Conservation (phyloP, 2,113 vertebrate genomes). For the Dromiciops gliroides region DNA sequence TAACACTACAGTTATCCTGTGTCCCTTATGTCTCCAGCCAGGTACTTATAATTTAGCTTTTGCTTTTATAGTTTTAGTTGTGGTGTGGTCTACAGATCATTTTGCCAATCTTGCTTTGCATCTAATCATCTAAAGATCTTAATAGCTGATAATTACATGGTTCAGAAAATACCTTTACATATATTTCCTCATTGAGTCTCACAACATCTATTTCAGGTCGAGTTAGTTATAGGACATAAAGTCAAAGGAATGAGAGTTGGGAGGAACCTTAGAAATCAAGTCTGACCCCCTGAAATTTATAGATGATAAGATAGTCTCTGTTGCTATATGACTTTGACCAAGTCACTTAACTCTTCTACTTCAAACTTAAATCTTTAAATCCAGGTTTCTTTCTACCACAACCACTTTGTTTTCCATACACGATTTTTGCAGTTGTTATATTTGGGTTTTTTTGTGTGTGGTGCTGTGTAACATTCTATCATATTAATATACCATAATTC, state of each 20-base stretch:
- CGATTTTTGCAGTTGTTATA: not conserved
- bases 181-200: not conserved
- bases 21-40: not conserved
- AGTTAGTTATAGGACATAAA: not conserved
- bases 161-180: not conserved
- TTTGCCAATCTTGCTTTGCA: not conserved
- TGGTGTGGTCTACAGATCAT: not conserved
- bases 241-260: not conserved
- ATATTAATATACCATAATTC: not conserved
- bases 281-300: not conserved
- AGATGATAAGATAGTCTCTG: not conserved
- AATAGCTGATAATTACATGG: not conserved
- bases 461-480: not conserved
- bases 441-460: not conserved
- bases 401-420: not conserved
- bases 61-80: not conserved
- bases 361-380: no score
- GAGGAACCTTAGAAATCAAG: not conserved
- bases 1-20: not conserved
- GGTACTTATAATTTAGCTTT: not conserved
- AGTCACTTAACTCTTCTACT: not conserved
- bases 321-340: not conserved
- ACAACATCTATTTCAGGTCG: not conserved
- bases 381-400: not conserved
- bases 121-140: not conserved